Percentiles rank a stretch among this genome's conserved stretches.
phyloP scores from a whole-genome alignment of 2,113 vertebrate species.

The Todiramphus chloris region DNA sequence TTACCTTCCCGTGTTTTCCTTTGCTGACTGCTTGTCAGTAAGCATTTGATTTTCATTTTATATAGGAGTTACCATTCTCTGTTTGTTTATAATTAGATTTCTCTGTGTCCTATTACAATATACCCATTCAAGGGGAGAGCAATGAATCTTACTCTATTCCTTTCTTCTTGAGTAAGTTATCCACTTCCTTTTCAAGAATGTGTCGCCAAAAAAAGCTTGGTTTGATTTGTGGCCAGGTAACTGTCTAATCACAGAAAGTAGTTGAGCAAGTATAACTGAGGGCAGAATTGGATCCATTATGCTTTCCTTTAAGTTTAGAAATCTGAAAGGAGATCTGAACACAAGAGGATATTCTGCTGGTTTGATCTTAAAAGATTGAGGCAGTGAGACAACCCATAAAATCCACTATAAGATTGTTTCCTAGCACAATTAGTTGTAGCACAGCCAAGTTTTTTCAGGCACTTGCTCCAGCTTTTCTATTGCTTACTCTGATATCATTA shows the following conservation, averaged over 20 bases:
- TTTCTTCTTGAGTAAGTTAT: background rate
- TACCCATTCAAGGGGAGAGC: background rate
- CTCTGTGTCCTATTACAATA: background rate
- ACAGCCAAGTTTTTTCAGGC: background rate
- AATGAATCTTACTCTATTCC: background rate
- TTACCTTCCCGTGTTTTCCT: background rate
- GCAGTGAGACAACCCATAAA: background rate
- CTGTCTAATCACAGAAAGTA: background rate
- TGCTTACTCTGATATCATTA: background rate
- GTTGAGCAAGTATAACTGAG: background rate
- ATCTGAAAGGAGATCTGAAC: background rate
- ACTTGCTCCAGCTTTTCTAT: background rate
- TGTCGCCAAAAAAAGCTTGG: background rate
- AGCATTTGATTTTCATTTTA: background rate
- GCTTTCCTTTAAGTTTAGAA: background rate
- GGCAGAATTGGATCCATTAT: background rate
- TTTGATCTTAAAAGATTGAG: constrained; percentile 1
- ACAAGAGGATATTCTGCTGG: background rate
- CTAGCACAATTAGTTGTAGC: background rate
- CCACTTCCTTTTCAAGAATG: background rate
- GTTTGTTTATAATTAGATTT: background rate
- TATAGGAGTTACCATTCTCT: background rate
- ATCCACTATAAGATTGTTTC: background rate
- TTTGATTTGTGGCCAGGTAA: background rate
- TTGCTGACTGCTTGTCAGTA: background rate